phyloP scores from a whole-genome alignment of 2,797 vertebrate genomes.

The Spinus pinus region DNA sequence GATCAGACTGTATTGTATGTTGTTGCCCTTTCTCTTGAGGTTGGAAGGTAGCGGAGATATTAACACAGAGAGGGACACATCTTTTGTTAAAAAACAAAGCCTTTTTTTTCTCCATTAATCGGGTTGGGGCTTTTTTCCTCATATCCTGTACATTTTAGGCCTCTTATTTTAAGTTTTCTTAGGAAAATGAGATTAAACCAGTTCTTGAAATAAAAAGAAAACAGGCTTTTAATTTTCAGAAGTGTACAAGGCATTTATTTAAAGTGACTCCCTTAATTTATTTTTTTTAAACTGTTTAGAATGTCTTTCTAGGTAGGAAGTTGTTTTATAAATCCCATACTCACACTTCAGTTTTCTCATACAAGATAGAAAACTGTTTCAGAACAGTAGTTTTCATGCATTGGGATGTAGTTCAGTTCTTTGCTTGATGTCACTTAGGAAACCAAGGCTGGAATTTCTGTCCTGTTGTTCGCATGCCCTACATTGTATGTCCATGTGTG shows the following conservation, averaged over 20 bases:
- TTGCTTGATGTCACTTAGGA: background rate
- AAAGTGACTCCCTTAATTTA: background rate
- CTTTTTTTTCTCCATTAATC: background rate
- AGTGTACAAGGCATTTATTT: background rate
- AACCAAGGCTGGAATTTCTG: background rate
- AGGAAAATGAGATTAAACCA: background rate
- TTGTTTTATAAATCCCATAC: background rate
- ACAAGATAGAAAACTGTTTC: background rate
- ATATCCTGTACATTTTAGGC: background rate
- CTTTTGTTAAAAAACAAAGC: background rate
- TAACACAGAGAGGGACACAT: background rate
- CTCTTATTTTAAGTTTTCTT: background rate
- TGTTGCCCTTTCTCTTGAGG: background rate
- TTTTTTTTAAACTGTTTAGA: background rate
- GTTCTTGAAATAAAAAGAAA: background rate
- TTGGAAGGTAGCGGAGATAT: background rate
- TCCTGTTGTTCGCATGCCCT: background rate
- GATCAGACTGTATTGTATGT: background rate
- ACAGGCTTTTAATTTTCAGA: background rate
- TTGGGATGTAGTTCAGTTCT: background rate
- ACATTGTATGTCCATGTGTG: background rate
- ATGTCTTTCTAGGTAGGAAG: background rate
- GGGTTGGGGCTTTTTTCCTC: background rate
- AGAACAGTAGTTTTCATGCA: background rate
- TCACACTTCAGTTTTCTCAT: background rate